Evolutionary conservation across 1,140 invertebrate species (phyloP).

Genomic region (Mizuhopecten yessoensis): DNA sequence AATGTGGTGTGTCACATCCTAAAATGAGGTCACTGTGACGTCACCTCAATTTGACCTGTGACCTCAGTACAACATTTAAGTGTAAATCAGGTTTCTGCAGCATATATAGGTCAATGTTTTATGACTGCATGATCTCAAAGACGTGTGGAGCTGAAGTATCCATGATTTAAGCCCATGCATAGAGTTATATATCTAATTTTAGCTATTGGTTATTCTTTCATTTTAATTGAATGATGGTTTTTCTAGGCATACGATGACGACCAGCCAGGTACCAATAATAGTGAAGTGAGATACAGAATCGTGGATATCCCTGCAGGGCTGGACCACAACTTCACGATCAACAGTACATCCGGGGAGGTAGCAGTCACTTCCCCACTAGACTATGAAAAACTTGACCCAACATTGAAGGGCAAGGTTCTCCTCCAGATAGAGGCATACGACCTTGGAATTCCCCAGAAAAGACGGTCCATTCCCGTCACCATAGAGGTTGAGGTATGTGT

Average conservation of each 20-base stretch:
- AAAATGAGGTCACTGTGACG: no score
- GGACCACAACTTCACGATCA: slow-evolving; percentile 70
- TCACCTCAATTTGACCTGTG: no score
- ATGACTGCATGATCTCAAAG: no score
- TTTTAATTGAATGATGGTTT: neutral
- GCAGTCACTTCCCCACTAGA: slow-evolving; percentile 68
- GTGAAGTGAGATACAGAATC: slow-evolving; percentile 70
- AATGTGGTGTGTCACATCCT: no score
- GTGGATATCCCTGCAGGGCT: slow-evolving; percentile 59
- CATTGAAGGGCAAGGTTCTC: slow-evolving; percentile 62
- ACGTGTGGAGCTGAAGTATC: no score
- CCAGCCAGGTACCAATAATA: slow-evolving; percentile 68
- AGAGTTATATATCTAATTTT: no score
- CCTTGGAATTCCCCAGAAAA: slow-evolving; percentile 56
- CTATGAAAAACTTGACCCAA: slow-evolving; percentile 70
- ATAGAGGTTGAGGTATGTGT: slow-evolving; percentile 73
- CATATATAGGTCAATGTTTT: no score
- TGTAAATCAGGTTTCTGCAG: no score
- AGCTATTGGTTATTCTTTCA: no score
- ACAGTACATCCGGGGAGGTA: slow-evolving; percentile 67
- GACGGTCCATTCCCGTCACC: slow-evolving; percentile 63
- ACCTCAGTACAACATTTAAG: no score
- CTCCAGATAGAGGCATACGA: slow-evolving; percentile 71
- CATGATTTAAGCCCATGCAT: no score
- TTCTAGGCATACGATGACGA: slow-evolving; percentile 81